These are phyloP conservation scores for Amorpha juglandis DNA, from an alignment of 2,888 invertebrate genomes.

Conservation along the genomic window DNA sequence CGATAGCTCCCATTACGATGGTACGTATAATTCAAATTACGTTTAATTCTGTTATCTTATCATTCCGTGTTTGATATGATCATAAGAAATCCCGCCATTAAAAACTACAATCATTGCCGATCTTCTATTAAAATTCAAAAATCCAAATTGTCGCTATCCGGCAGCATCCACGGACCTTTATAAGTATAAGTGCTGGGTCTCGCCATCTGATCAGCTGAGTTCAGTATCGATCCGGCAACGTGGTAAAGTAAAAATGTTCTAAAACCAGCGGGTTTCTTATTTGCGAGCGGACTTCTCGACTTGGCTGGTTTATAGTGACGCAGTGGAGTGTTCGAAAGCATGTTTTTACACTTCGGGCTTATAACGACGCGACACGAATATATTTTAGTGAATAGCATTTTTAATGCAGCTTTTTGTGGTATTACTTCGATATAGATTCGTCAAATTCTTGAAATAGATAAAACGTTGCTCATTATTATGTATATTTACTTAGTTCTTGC, in stretches of 20 bases:
- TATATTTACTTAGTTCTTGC: too few species aligned
- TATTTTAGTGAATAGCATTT: not conserved
- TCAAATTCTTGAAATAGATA: too few species aligned
- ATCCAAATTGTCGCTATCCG: too few species aligned
- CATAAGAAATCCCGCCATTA: too few species aligned
- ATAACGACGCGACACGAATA: constrained; percentile 12
- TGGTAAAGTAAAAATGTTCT: constrained; percentile 36
- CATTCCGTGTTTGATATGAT: too few species aligned
- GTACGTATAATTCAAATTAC: too few species aligned
- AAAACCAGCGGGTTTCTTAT: not conserved
- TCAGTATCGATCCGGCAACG: constrained; percentile 53
- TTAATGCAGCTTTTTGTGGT: not conserved
- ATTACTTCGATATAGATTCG: not conserved
- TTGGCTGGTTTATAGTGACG: constrained; percentile 1
- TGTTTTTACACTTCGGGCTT: not conserved
- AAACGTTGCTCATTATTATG: too few species aligned
- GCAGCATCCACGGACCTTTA: not conserved
- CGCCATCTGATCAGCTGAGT: constrained; percentile 51
- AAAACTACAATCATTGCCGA: too few species aligned
- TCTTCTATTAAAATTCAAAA: too few species aligned
- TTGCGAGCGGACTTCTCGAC: constrained; percentile 1
- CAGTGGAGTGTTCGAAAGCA: constrained; percentile 15
- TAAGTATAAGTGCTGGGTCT: constrained; percentile 4
- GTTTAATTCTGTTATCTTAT: too few species aligned
- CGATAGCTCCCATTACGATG: too few species aligned